Evolutionary conservation across 2,888 invertebrate genomes (phyloP).

Genomic region (Spilarctia lutea): DNA sequence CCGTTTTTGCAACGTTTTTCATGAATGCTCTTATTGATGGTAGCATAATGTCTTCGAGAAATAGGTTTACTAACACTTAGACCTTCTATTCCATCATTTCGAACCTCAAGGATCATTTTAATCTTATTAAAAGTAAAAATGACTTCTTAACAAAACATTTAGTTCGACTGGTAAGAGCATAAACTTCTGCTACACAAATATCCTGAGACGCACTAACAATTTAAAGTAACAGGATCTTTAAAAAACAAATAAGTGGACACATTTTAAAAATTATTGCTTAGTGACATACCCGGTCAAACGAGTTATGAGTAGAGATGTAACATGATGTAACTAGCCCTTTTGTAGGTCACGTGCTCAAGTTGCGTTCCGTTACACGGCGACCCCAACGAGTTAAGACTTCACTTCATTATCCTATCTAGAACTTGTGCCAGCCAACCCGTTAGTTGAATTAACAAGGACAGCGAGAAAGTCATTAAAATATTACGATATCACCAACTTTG

Average conservation of each 20-base stretch:
- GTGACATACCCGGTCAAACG: slow-evolving; percentile 8
- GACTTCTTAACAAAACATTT: not conserved
- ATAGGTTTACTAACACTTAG: too few relatives aligned
- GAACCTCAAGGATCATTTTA: not conserved
- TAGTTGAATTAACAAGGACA: not conserved
- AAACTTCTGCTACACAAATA: not conserved
- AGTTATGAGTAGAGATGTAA: slow-evolving; percentile 18
- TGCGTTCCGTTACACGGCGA: slow-evolving; percentile 21
- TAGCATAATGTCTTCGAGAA: too few relatives aligned
- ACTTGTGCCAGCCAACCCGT: not conserved
- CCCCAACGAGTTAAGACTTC: slow-evolving; percentile 10
- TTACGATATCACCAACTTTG: not conserved
- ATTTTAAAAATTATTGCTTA: not conserved
- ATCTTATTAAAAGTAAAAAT: not conserved
- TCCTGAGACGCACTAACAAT: not conserved
- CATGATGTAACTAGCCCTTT: slow-evolving; percentile 29
- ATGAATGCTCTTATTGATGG: too few relatives aligned
- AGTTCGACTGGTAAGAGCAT: not conserved
- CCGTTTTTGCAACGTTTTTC: not conserved
- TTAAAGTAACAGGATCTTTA: not conserved
- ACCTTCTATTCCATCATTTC: not conserved
- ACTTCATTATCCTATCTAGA: slow-evolving; percentile 1
- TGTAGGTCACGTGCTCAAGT: slow-evolving; percentile 20
- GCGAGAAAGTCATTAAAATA: not conserved
- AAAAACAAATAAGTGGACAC: not conserved